Base-by-base conservation (phyloP, 2,113 vertebrate genomes). In the Caracal caracal region DNA sequence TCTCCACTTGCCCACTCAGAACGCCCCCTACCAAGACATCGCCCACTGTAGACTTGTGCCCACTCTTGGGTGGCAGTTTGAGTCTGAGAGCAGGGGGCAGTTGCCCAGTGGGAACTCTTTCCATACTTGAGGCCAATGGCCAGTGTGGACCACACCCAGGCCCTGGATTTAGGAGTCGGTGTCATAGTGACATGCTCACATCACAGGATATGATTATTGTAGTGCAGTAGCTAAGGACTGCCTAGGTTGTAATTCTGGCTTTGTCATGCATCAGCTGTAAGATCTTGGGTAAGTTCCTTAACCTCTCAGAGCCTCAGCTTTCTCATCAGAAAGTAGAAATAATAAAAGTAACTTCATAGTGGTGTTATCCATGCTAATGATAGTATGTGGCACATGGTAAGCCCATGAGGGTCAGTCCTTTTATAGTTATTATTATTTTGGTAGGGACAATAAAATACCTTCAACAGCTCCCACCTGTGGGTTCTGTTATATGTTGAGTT, bases 271-370 rank as follows among this genome's bases (percentile, higher is more conserved):
- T 9, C 63, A 63, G 24, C 87, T 71, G 20, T 59, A 43, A 86
- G 59, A 37, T 35, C 56, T 66, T 47, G 43, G 30, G 51, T 65
- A 49, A 71, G 71, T 90, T 93, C 53, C 19, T 35, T 90, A n/a
- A 90, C 49, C 51, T 82, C 66, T 88, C 75, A 81, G 13, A 40
- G 17, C 76, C n/a, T 85, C 19, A 1, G 78, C 65, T 66, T 68
- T 90, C 49, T 96, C 80, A 87, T 19, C 33, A 71, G 47, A 43
- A 97, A 88, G 89, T 82, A 30, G 89, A 88, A 22, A 28, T 85
- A 85, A 78, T 83, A 88, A 43, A 93, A 63, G 24, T 30, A 92
- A 70, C 56, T 70, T 56, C 43, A 12, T 43, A n/a, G 40, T 65
- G 24, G 70, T 79, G 51, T 61, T 90, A 56, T 70, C 6, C 65